A percentile compares a stretch with the other conserved stretches of the same genome.
Evolutionary conservation across 2,113 vertebrate genomes (phyloP).

Genomic region (Falcunculus frontatus): DNA sequence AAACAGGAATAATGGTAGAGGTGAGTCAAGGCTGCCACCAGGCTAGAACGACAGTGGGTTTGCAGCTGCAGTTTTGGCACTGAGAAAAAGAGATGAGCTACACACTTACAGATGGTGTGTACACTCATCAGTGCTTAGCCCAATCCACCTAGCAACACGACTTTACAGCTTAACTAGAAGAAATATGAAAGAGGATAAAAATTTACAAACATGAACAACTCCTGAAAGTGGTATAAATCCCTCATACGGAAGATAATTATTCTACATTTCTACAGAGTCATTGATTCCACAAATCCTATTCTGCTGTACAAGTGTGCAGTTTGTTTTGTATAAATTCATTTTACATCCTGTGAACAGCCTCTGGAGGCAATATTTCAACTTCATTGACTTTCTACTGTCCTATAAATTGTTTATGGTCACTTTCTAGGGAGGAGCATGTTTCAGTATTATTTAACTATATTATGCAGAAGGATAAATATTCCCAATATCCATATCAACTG

Average conservation of each 20-base stretch:
- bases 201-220: not conserved
- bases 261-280: not conserved
- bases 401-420: not conserved
- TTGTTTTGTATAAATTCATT: not conserved
- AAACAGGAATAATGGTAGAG: not conserved
- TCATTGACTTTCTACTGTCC: slow-evolving; percentile 26
- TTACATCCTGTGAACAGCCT: not conserved
- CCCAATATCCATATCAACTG: not conserved
- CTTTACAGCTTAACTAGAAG: not conserved
- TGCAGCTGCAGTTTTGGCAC: not conserved
- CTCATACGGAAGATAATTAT: not conserved
- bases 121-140: not conserved
- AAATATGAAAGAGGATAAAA: not conserved
- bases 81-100: not conserved
- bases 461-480: not conserved
- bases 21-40: not conserved
- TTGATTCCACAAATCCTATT: not conserved
- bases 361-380: slow-evolving; percentile 29
- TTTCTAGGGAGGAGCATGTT: not conserved
- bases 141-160: not conserved
- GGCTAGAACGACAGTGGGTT: not conserved
- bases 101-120: not conserved
- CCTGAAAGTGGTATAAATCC: not conserved
- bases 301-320: not conserved
- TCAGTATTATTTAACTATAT: not conserved